Evolutionary conservation across 2,113 vertebrate genomes (phyloP).

Genomic region (Columba janthina): DNA sequence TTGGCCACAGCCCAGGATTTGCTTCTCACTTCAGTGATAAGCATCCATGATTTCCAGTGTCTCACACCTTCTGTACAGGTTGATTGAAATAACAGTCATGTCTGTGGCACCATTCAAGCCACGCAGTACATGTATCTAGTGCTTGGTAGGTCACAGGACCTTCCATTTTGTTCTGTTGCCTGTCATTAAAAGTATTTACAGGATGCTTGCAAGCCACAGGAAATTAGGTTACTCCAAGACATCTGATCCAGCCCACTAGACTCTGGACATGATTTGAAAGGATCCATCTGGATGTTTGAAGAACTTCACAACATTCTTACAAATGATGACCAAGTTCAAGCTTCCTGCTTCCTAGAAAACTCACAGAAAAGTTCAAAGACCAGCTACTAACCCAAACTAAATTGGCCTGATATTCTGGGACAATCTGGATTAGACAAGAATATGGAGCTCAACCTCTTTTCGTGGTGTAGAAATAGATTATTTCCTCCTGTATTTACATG

Average conservation of each 20-base stretch:
- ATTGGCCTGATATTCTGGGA: neutral
- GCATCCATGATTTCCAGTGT: neutral
- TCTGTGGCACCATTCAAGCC: neutral
- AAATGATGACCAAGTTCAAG: neutral
- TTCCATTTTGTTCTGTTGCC: neutral
- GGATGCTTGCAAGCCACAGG: neutral
- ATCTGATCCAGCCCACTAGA: neutral
- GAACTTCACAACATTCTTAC: neutral
- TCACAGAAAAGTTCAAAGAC: neutral
- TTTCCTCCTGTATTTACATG: neutral
- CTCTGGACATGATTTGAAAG: neutral
- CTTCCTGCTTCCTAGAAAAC: neutral
- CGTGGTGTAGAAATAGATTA: neutral
- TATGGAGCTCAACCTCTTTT: neutral
- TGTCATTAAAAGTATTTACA: neutral
- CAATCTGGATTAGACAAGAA: neutral
- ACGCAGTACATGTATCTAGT: neutral
- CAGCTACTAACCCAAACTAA: neutral
- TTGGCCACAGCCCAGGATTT: neutral
- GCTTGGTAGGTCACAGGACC: neutral
- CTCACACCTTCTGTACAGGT: neutral
- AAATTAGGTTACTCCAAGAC: neutral
- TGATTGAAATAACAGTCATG: neutral
- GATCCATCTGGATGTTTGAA: neutral
- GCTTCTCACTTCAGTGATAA: neutral